A percentile compares a stretch with the other conserved stretches of the same genome.
Evolutionary conservation across 2,113 vertebrate genomes (phyloP).

Genomic region (Megalops atlanticus): DNA sequence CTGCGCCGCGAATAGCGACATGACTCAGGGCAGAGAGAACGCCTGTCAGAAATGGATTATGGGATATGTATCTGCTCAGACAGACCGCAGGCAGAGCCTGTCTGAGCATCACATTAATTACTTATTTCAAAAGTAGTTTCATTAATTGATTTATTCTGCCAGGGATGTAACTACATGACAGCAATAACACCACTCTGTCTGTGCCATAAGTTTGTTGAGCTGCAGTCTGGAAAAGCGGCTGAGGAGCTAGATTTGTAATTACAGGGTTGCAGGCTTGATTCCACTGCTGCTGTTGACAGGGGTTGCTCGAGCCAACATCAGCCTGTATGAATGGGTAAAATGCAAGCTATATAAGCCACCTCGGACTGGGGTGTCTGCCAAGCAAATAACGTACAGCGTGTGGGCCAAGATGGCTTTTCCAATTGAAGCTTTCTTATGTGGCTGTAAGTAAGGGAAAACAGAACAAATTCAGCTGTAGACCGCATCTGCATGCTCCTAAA

Average conservation of each 20-base stretch:
- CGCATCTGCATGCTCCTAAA: too few species aligned
- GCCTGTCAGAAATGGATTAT: conserved; percentile 32
- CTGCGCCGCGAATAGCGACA: not conserved
- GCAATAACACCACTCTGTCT: not conserved
- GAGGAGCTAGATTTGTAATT: not conserved
- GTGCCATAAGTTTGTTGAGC: not conserved
- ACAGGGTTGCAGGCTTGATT: not conserved
- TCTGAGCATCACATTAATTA: not conserved
- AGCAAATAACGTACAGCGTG: not conserved
- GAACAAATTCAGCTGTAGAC: too few species aligned
- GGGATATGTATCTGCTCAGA: conserved; percentile 32
- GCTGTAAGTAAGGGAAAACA: too few species aligned
- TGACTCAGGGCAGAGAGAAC: conserved; percentile 21
- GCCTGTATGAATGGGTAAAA: not conserved
- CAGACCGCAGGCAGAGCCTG: conserved; percentile 33
- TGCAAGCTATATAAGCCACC: not conserved
- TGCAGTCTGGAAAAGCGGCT: not conserved
- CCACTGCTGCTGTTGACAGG: not conserved
- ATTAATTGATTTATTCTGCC: not conserved
- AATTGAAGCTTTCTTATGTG: not conserved
- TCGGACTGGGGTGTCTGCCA: not conserved
- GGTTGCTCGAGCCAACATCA: too few species aligned
- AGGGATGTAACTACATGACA: not conserved
- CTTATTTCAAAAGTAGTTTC: not conserved
- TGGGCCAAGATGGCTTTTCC: not conserved